A percentile compares a stretch with the other conserved stretches of the same genome.
These are phyloP conservation scores for Cynopterus sphinx DNA, from an alignment of 2,797 vertebrate species.

Conservation along the genomic window DNA sequence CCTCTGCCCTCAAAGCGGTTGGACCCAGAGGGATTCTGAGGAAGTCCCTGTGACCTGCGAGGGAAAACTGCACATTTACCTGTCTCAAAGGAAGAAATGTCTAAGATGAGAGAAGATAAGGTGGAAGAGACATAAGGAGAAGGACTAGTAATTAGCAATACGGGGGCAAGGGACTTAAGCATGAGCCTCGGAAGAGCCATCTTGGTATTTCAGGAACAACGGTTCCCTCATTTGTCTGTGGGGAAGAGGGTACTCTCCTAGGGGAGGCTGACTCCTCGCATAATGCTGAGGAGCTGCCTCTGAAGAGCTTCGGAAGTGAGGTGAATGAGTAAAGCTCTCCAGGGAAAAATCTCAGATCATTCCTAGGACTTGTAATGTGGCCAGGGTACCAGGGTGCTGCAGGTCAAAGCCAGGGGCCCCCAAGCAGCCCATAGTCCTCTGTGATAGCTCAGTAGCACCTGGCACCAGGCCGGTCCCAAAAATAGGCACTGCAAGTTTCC, in stretches of 20 bases:
- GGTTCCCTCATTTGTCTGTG: not conserved
- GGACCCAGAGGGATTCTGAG: not conserved
- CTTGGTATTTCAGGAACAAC: not conserved
- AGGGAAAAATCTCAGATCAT: not conserved
- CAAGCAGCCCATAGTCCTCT: not conserved
- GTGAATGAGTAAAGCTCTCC: not conserved
- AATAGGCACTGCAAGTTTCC: not conserved
- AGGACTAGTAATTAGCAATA: not conserved
- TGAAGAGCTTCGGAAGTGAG: not conserved
- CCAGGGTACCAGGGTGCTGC: not conserved
- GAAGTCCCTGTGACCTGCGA: not conserved
- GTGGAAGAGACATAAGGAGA: not conserved
- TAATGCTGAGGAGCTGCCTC: not conserved
- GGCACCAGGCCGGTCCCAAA: not conserved
- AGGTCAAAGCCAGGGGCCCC: not conserved
- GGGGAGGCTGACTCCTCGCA: not conserved
- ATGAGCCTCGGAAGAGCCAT: not conserved
- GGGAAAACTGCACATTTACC: not conserved
- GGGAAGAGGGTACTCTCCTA: not conserved
- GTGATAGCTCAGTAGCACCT: not conserved
- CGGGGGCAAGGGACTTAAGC: not conserved
- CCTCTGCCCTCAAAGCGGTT: not conserved
- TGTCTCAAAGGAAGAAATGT: not conserved
- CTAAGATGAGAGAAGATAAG: not conserved
- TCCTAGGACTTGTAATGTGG: not conserved